Conservation (phyloP, 1,140 invertebrate genomes). For the Wiebesia pumilae region DNA sequence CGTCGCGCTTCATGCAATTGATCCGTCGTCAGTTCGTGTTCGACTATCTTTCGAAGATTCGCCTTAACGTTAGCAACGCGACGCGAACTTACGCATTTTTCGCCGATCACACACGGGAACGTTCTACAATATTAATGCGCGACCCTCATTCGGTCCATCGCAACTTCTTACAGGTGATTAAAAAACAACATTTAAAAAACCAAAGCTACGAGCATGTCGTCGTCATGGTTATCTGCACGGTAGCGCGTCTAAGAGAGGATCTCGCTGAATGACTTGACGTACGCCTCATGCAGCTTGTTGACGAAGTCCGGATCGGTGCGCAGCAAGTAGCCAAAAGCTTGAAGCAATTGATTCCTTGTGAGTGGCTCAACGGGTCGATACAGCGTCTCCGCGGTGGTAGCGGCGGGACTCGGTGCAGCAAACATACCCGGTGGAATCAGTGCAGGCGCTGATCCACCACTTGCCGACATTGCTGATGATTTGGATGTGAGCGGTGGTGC, state of each 20-base stretch:
- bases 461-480: constrained; percentile 57
- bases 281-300: constrained; percentile 91
- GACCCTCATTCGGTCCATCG: constrained; percentile 23
- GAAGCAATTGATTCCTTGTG: constrained; percentile 89
- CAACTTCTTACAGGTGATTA: constrained; percentile 25
- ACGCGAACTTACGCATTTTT: background rate
- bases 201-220: constrained; percentile 4
- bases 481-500: constrained; percentile 57
- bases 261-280: constrained; percentile 88
- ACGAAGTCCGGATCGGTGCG: constrained; percentile 92
- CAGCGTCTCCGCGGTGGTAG: constrained; percentile 65
- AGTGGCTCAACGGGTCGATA: constrained; percentile 80
- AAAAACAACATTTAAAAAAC: constrained; percentile 37
- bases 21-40: constrained; percentile 7
- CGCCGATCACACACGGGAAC: constrained; percentile 19
- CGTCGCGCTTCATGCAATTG: background rate
- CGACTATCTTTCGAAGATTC: background rate
- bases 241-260: constrained; percentile 76
- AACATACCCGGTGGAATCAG: constrained; percentile 91
- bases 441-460: constrained; percentile 77
- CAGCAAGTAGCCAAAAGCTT: constrained; percentile 90
- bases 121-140: constrained; percentile 24
- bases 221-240: background rate
- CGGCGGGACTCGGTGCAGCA: constrained; percentile 74
- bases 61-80: background rate